Evolutionary conservation across 2,888 invertebrate genomes (phyloP), one percentile per base, ranked within the genome.

Genomic region (Epinotia bilunana): DNA sequence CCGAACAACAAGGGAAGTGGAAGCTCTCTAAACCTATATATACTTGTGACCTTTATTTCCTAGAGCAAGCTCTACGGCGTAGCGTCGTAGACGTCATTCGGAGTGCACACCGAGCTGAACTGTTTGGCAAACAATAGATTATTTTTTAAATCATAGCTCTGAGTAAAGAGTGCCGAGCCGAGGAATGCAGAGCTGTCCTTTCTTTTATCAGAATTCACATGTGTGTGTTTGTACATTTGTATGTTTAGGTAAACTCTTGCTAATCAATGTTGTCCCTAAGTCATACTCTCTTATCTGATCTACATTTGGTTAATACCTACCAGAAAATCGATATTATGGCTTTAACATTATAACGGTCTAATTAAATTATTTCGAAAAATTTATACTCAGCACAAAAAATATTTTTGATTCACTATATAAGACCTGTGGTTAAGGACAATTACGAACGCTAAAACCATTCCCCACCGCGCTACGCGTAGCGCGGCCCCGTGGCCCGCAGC

Each of bases 91-190:
- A 79, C 77, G 77, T 73, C 63, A 58, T 79, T 79, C 79, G 76
- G 61, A 61, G 76, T 61, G 53, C 72, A 68, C 75, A 72, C 78
- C 77, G 74, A 79, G 57, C 74, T 78, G 74, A 80, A 79, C 79
- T 77, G 80, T 77, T 79, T 71, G 46, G 77, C 81, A 83, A 84
- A 85, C 80, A 84, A 77, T 78, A 77, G 76, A 80, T 83, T 83
- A 81, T 84, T 83, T 83, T 80, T 83, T 81, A 83, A 85, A 83
- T 83, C 77, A 83, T 81, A 83, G 78, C 69, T 72, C 33, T 28
- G 53, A 76, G 78, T 80, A 78, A 78, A 77, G 53, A 58, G 23
- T 6, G 39, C 5, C 55, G 55, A 33, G 23, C 79, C 77, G 79
- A 65, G 78, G 76, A 72, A 81, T 80, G 83, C 78, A 72, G 77